Base-by-base conservation (phyloP, 1,140 invertebrate genomes). In the Drosophila virilis region DNA sequence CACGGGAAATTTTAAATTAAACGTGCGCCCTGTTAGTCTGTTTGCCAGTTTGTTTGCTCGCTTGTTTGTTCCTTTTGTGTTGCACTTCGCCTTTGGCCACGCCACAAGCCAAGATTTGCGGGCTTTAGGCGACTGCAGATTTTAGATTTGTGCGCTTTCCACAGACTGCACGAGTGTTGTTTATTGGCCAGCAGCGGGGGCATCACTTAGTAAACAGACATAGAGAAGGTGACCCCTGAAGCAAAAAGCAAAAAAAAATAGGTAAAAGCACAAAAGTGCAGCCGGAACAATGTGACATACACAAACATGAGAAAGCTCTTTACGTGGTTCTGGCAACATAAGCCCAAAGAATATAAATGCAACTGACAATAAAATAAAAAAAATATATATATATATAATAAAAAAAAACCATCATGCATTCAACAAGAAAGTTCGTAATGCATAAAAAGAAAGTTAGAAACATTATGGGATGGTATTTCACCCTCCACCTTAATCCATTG, bases 1-100 rank as follows among this genome's bases (percentile, higher is more conserved):
- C 42, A 51, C 82, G 80, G 84, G 77, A 88, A 89, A 88, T 80
- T 89, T 83, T 84, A 89, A 88, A 84, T 88, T 80, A 70, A 89
- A 84, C 80, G 70, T 80, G 80, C 70, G 35, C 77, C 15, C 61
- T 8, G 42, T 64, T 68, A 55, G 50, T 62, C 54, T 52, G 50
- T 61, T 46, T 64, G 55, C 60, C 52, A 60, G 59, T 62, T 52
- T 66, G 62, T 62, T 74, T 72, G 58, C 58, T 65, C 59, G 45
- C 50, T 80, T 80, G 62, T 75, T 71, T 64, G 38, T 69, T 51
- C 45, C 35, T 58, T 60, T 80, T 72, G n/a, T 60, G 35, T 64
- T 65, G 40, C 61, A 64, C 43, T 46, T 38, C 67, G 58, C 61
- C 54, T 33, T 46, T 78, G 35, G 22, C 3, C 22, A 28, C 22